A percentile compares a stretch with the other conserved stretches of the same genome.
Conservation (phyloP, 2,113 vertebrate genomes). For the Elanus axillaris region DNA sequence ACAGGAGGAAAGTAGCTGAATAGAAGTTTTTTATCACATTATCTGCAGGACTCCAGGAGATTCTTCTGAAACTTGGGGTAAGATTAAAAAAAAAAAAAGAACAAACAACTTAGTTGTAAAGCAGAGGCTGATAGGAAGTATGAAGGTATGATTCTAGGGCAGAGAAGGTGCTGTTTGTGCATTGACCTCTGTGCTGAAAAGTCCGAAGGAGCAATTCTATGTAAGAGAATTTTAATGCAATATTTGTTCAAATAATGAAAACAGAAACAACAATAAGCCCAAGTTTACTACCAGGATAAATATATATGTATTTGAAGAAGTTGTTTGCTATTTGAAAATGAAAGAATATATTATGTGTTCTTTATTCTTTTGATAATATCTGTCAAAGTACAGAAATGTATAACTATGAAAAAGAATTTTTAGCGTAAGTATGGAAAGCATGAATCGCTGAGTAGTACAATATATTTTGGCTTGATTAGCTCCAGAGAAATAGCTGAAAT, state of each 20-base stretch:
- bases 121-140: not conserved
- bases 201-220: not conserved
- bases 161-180: not conserved
- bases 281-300: not conserved
- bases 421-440: not conserved
- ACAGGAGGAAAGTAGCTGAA: not conserved
- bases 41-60: not conserved
- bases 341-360: not conserved
- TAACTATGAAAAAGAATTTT: not conserved
- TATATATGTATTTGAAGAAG: not conserved
- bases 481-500: not conserved
- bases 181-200: not conserved
- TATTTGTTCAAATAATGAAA: not conserved
- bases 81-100: not conserved
- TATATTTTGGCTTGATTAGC: not conserved
- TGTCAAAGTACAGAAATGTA: not conserved
- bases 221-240: not conserved
- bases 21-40: not conserved
- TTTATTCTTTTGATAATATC: not conserved
- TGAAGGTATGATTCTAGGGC: not conserved
- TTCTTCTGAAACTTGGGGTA: conserved; percentile 12
- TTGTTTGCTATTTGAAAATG: not conserved
- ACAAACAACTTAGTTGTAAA: not conserved
- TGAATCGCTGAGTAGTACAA: not conserved
- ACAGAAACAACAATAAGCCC: not conserved